Base-by-base conservation (phyloP, 2,888 invertebrate species). In the Sycophila texana region DNA sequence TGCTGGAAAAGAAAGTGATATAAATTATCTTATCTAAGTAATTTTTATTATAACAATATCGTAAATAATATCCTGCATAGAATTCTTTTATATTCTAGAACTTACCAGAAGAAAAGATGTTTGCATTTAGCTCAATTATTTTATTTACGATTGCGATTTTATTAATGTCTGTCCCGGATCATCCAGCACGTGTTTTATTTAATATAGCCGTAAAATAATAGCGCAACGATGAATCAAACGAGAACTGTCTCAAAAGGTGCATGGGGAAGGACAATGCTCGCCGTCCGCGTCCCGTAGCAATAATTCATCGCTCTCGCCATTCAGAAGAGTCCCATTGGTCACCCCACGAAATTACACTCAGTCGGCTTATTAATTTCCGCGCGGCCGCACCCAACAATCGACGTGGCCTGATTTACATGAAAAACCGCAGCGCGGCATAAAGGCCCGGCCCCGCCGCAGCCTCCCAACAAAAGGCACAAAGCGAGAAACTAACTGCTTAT, bases 301-400 rank as follows among this genome's bases (percentile, higher is more conserved):
- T 39, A 39, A 39, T 39, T 39, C 39, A 39, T 39, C 39, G 39
- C 39, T 39, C 26, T 10, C 39, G 39, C 39, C 60, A 20, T 60
- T 26, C n/a, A 58, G 58, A 39, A 14, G 13, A 60, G 20, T 14
- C 60, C 60, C 60, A 39, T 39, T 39, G 39, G 39, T 39, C 39
- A 39, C 39, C 39, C 51, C 16, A 74, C 57, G 22, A 66, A 58
- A 66, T 39, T 39, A 10, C 39, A 39, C 39, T 39, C 66, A 66
- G 57, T 58, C 39, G 49, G 22, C 73, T 77, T 80, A 80, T 80
- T 80, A 80, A 80, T 80, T 77, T 76, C 68, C 80, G 57, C 67
- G 63, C 30, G 73, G 65, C 51, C 30, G 77, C 30, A 51, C 22
- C 58, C 75, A 72, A 73, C 79, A 76, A 76, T 72, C 60, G 74